These are phyloP conservation scores for Kryptopterus vitreolus DNA, from an alignment of 2,797 vertebrate genomes.

Conservation along the genomic window DNA sequence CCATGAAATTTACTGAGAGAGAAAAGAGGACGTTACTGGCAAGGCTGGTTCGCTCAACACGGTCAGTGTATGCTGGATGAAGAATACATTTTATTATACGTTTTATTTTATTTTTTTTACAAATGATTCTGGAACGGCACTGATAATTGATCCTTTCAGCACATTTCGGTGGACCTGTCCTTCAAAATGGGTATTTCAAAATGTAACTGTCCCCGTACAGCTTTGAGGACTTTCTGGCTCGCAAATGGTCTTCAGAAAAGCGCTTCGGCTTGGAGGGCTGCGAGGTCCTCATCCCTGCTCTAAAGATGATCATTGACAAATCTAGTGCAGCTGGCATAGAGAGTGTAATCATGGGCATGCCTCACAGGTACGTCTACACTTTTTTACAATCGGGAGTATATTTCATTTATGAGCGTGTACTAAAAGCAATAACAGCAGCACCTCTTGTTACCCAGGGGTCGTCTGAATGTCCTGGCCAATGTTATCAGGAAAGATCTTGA, in stretches of 20 bases:
- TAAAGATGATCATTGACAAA: constrained; percentile 88
- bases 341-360: constrained; percentile 88
- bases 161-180: neutral
- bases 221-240: constrained; percentile 88
- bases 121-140: too few relatives aligned
- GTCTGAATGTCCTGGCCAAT: constrained; percentile 84
- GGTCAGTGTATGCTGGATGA: constrained; percentile 62
- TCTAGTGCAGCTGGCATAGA: constrained; percentile 85
- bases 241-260: constrained; percentile 89
- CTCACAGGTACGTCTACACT: constrained; percentile 76
- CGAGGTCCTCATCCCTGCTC: constrained; percentile 83
- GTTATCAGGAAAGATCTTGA: constrained; percentile 86
- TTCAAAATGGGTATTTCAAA: neutral
- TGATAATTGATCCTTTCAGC: too few relatives aligned
- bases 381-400: neutral
- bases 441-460: constrained; percentile 69
- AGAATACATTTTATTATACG: too few relatives aligned
- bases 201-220: constrained; percentile 55
- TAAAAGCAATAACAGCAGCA: constrained; percentile 8
- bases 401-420: constrained; percentile 3
- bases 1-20: constrained; percentile 87
- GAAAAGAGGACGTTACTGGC: constrained; percentile 81
- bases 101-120: too few relatives aligned
- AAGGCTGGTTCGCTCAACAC: constrained; percentile 83
- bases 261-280: constrained; percentile 88